Base-by-base conservation (phyloP, 2,113 vertebrate species). In the Oreochromis spilurus region DNA sequence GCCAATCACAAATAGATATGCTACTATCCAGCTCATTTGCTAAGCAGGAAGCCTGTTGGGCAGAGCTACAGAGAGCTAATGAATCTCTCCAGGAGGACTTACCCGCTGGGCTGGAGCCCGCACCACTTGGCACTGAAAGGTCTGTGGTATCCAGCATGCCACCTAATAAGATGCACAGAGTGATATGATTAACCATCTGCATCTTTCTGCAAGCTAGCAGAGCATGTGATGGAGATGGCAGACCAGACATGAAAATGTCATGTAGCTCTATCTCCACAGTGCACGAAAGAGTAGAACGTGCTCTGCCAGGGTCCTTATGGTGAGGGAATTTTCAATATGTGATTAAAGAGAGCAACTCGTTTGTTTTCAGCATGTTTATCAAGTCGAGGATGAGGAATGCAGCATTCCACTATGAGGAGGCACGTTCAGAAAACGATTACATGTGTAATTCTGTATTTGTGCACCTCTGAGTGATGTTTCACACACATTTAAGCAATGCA, bases 101-200 rank as follows among this genome's bases (percentile, higher is more conserved):
- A 97, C 97, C 97, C 90, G 96, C 97, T 93, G 97, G 98, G 96
- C 97, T 97, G 91, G 95, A 97, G 95, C 97, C 97, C 93, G 95
- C 96, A 97, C 97, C 97, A 94, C 97, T 98, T 97, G 97, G 97
- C 97, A 98, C 96, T 92, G 97, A 92, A 92, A 98, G 97, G 92
- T 98, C 97, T 91, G 97, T 86, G 54, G 96, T 96, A 93, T 96
- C 96, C 95, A 98, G 91, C 97, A 97, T 98, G 91, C 96, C 97
- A 97, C 97, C 97, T 99, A 95, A 94, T 55, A 88, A 96, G 89
- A 96, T 93, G 94, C 91, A 95, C 87, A 94, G 91, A 95, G 91
- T 93, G 92, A 94, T 91, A 92, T 86, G 93, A 95, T 95, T 92
- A 95, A 96, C 94, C 96, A 95, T 95, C 95, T 95, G 95, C 86